Conservation (phyloP, 2,888 invertebrate genomes). For the Brachyptera risi region DNA sequence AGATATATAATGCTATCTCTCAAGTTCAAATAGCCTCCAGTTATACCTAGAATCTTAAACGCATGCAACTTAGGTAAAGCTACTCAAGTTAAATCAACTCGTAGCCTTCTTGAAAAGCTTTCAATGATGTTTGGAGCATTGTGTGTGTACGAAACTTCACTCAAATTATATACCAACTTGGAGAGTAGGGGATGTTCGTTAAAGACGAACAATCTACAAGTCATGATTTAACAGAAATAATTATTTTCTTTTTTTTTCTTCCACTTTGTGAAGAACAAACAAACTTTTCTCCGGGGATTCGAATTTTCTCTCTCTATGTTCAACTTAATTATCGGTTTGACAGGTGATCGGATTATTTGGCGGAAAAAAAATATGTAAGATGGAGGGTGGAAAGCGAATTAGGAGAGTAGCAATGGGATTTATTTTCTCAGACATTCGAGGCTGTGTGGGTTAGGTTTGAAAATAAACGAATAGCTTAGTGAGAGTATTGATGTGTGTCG, state of each 20-base stretch:
- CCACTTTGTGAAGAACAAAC: background rate
- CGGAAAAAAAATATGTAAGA: background rate
- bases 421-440: background rate
- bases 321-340: conserved; percentile 1
- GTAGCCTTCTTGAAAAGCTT: no score
- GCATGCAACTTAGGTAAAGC: no score
- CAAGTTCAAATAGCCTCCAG: no score
- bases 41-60: no score
- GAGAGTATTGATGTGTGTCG: conserved; percentile 7
- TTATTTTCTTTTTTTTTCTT: background rate
- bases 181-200: background rate
- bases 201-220: background rate
- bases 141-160: background rate
- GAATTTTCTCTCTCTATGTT: background rate
- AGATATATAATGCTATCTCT: no score
- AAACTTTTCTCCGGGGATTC: background rate
- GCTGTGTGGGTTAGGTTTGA: background rate
- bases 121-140: no score
- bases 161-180: background rate
- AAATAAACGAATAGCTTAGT: background rate
- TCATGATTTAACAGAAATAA: background rate
- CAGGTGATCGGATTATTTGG: conserved; percentile 6
- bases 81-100: no score
- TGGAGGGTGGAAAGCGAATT: conserved; percentile 6
- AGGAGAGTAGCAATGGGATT: background rate